Conservation (phyloP, 2,797 vertebrate genomes). For the Bovichtus diacanthus region DNA sequence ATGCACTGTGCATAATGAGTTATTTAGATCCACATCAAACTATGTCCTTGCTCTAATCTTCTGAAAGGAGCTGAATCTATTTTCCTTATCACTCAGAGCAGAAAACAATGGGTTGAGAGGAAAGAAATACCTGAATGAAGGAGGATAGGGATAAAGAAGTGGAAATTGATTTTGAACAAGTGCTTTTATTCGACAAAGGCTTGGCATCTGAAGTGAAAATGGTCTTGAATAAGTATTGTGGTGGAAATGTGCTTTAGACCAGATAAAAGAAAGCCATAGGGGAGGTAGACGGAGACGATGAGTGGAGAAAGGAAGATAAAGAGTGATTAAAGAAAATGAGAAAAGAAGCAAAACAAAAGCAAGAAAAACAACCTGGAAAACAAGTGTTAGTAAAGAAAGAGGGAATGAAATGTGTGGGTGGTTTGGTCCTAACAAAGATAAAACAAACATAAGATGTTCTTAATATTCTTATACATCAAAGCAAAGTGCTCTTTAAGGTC, state of each 20-base stretch:
- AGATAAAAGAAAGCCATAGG: conserved; percentile 71
- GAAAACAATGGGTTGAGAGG: conserved; percentile 63
- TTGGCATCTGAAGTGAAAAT: conserved; percentile 62
- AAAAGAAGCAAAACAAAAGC: conserved; percentile 33
- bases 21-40: conserved; percentile 50
- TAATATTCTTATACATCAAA: conserved; percentile 46
- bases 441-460: conserved; percentile 31
- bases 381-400: conserved; percentile 13
- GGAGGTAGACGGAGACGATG: conserved; percentile 59
- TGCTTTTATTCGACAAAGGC: conserved; percentile 69
- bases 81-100: conserved; percentile 60
- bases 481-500: too few relatives aligned
- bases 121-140: conserved; percentile 54
- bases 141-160: conserved; percentile 26
- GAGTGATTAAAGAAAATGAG: conserved; percentile 69
- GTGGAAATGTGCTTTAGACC: conserved; percentile 67
- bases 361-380: conserved; percentile 47
- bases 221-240: conserved; percentile 63
- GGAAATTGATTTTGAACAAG: conserved; percentile 76
- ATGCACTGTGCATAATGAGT: conserved; percentile 45
- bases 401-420: conserved; percentile 23
- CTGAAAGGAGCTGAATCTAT: conserved; percentile 58
- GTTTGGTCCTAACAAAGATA: conserved; percentile 28
- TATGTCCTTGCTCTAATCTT: conserved; percentile 48
- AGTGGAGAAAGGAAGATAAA: conserved; percentile 59